Base-by-base conservation (phyloP, 2,797 vertebrate genomes). In the Coreius guichenoti region DNA sequence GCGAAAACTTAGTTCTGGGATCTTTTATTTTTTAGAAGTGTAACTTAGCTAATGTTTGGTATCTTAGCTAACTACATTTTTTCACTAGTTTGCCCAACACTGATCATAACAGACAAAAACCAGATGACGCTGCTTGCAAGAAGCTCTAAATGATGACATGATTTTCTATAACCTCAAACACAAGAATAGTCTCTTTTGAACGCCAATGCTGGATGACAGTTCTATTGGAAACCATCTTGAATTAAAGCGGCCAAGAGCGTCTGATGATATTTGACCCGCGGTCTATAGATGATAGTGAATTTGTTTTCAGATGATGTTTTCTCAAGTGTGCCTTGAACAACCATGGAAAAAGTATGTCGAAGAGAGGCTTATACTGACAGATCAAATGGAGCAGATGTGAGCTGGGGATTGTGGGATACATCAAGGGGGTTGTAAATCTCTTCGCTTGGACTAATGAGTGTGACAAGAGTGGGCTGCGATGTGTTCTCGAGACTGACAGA, bases 401-500 rank as follows among this genome's bases (percentile, higher is more conserved):
- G 83, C 86, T 51, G 82, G 65, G 83, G 91, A 76, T 88, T 79
- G 83, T 73, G 77, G 93, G 88, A 91, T 81, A 88, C 69, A 86
- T 56, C 81, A 72, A 78, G 79, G 43, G 68, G 80, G 81, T 78
- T 88, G 75, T 39, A 86, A 83, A 77, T 84, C 79, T 73, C 82
- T 68, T 49, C n/a, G 79, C 84, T 89, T 87, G 79, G 91, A 91
- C 89, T 90, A 92, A 93, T 93, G 88, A 86, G 84, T 90, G 19
- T 86, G 83, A 90, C 89, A 90, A 90, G 92, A 91, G 90, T 84
- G 85, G 89, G 87, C 90, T 86, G 85, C 91, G 84, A 89, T 88
- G 88, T 89, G 89, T 87, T 86, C 86, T 90, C 80, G 84, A 92
- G 93, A 94, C 90, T 94, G 94, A 93, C 92, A 93, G 91, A 93